Conservation (phyloP, 2,113 vertebrate genomes). For the Anhinga rufa region DNA sequence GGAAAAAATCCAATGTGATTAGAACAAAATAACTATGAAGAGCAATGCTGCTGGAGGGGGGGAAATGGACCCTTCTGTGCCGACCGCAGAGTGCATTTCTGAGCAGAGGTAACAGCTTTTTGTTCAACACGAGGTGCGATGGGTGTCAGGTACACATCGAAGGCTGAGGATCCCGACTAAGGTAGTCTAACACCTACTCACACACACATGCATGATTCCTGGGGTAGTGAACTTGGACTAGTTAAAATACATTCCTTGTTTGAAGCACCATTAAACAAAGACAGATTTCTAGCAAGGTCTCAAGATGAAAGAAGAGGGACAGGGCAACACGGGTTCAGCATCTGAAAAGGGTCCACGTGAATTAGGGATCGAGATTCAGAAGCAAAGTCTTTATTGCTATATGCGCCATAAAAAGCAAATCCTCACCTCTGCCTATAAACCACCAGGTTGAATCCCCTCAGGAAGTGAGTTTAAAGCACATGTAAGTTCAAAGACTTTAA, state of each 20-base stretch:
- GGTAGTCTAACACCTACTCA: constrained; percentile 39
- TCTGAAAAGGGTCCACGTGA: constrained; percentile 40
- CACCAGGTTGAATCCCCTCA: constrained; percentile 27
- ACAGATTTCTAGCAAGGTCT: constrained; percentile 49
- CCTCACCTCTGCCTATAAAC: constrained; percentile 47
- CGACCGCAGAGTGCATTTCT: constrained; percentile 45
- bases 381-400: constrained; percentile 70
- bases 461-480: constrained; percentile 58
- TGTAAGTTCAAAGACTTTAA: constrained; percentile 55
- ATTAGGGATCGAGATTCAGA: constrained; percentile 17
- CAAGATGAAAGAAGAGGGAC: not conserved
- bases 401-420: constrained; percentile 53
- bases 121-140: not conserved
- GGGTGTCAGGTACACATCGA: not conserved
- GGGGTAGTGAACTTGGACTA: constrained; percentile 22
- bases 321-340: not conserved
- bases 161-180: constrained; percentile 11
- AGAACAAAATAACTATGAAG: not conserved
- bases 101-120: constrained; percentile 55
- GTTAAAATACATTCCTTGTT: constrained; percentile 67
- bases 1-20: not conserved
- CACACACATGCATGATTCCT: constrained; percentile 51
- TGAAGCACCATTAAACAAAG: constrained; percentile 69
- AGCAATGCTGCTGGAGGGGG: not conserved
- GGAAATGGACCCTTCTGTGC: constrained; percentile 23